A percentile compares a stretch with the other conserved stretches of the same genome.
These are phyloP conservation scores for Formica aserva DNA, from an alignment of 2,888 invertebrate genomes.

Conservation along the genomic window DNA sequence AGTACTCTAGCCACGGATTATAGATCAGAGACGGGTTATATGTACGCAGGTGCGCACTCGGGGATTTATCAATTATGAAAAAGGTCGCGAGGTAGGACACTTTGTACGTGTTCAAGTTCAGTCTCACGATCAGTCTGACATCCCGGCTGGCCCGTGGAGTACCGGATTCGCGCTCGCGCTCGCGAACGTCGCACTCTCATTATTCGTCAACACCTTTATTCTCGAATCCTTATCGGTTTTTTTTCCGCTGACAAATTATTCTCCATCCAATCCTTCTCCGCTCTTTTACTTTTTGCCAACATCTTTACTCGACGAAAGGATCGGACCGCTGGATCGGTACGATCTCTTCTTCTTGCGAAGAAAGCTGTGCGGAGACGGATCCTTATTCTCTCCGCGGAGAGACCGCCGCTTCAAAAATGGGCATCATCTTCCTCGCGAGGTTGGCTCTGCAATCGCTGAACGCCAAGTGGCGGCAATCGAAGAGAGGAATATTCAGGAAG, in stretches of 20 bases:
- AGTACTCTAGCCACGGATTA: constrained; percentile 4
- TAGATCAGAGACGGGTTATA: constrained; percentile 38
- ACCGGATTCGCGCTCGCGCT: constrained; percentile 41
- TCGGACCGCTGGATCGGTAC: constrained; percentile 33
- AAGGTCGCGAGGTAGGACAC: constrained; percentile 67
- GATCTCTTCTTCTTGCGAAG: constrained; percentile 4
- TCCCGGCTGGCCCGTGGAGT: constrained; percentile 75
- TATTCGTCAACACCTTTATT: constrained; percentile 16
- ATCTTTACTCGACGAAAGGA: background rate
- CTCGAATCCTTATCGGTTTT: background rate
- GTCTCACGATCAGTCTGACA: constrained; percentile 68
- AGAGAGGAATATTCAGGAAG: constrained; percentile 74
- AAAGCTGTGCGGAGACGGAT: background rate
- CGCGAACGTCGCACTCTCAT: background rate
- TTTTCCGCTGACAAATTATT: background rate
- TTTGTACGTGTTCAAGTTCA: background rate
- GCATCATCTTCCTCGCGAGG: constrained; percentile 79
- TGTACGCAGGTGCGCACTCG: constrained; percentile 1
- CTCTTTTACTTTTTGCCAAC: background rate
- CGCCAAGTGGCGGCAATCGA: constrained; percentile 76
- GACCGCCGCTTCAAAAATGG: constrained; percentile 73
- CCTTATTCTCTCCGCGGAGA: background rate
- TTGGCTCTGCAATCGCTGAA: constrained; percentile 76
- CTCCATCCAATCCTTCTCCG: background rate
- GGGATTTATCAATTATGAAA: constrained; percentile 70